Evolutionary conservation across 1,140 invertebrate genomes (phyloP).

Genomic region (Procambarus virginalis): DNA sequence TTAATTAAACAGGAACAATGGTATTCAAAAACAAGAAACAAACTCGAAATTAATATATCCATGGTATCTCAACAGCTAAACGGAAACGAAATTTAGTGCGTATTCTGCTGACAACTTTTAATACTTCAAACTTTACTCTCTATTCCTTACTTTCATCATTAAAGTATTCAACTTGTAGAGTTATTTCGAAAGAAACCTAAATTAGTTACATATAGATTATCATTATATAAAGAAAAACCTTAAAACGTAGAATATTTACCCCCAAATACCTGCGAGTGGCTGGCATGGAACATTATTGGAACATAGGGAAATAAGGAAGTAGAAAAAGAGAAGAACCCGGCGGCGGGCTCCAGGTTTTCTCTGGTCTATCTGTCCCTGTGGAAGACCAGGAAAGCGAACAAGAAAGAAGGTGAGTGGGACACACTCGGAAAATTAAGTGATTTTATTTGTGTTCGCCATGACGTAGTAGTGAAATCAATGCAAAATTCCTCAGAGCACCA

Average conservation of each 20-base stretch:
- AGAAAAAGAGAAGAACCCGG: no score
- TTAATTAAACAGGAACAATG: no score
- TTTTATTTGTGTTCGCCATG: no score
- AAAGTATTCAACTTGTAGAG: neutral
- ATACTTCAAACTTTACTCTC: neutral
- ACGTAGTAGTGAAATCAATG: no score
- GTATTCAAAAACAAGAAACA: no score
- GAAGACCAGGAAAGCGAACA: no score
- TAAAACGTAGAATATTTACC: neutral
- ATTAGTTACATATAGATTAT: neutral
- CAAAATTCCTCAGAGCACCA: no score
- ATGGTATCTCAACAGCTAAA: slow-evolving; percentile 13
- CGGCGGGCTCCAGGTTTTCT: no score
- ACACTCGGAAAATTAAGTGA: no score
- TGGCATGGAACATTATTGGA: slow-evolving; percentile 43
- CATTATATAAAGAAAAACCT: neutral
- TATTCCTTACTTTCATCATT: neutral
- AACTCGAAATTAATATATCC: no score
- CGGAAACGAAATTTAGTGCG: slow-evolving; percentile 35
- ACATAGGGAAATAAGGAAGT: slow-evolving; percentile 60
- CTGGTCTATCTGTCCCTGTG: no score
- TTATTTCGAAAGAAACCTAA: neutral
- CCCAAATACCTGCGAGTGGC: neutral
- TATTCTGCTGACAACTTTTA: neutral
- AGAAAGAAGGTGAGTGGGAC: no score